Evolutionary conservation across 2,888 invertebrate species (phyloP).

Genomic region (Conistra vaccinii): DNA sequence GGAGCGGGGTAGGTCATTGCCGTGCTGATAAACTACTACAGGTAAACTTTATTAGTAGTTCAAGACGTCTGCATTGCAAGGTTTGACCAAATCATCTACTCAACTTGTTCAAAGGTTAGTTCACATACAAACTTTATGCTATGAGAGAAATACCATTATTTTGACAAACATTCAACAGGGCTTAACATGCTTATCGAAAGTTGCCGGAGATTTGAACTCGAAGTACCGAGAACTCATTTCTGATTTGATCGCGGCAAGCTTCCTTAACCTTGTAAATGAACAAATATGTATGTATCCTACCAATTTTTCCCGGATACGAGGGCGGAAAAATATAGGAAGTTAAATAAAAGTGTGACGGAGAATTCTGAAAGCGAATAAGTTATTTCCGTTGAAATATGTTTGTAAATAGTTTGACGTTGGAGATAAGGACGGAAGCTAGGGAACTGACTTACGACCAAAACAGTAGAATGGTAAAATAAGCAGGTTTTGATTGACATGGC

Average conservation of each 20-base stretch:
- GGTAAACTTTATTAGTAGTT: background rate
- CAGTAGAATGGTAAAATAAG: constrained; percentile 11
- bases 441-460: constrained; percentile 29
- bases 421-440: constrained; percentile 29
- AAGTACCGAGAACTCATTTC: constrained; percentile 23
- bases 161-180: constrained; percentile 16
- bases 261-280: constrained; percentile 39
- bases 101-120: background rate
- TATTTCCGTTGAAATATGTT: constrained; percentile 61
- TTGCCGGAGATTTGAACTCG: constrained; percentile 30
- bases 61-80: background rate
- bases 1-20: background rate
- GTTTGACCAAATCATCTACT: background rate
- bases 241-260: constrained; percentile 39
- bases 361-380: constrained; percentile 56
- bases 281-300: constrained; percentile 44
- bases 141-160: background rate
- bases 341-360: constrained; percentile 58
- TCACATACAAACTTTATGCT: background rate
- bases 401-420: constrained; percentile 42
- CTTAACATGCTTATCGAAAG: constrained; percentile 16
- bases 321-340: constrained; percentile 53
- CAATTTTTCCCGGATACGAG: constrained; percentile 37
- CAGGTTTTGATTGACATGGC: constrained; percentile 17
- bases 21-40: background rate